Evolutionary conservation across 1,140 invertebrate species (phyloP).

Genomic region (Drosophila ananassae): DNA sequence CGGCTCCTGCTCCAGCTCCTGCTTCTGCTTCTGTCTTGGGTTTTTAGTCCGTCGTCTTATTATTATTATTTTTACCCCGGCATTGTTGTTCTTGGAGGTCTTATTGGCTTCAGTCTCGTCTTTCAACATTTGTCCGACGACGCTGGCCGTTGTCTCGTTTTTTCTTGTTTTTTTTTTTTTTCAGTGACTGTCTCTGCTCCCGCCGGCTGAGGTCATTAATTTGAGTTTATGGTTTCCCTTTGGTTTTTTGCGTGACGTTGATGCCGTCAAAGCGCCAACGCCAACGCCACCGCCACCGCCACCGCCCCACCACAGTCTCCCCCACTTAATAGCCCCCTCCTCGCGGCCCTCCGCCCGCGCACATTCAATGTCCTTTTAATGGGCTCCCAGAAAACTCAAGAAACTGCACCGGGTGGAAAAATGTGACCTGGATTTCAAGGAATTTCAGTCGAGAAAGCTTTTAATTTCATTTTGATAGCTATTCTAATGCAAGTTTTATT

Average conservation of each 20-base stretch:
- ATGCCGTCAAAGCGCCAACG: conserved; percentile 65
- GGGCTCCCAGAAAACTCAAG: conserved; percentile 31
- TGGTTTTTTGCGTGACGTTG: conserved; percentile 73
- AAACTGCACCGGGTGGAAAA: conserved; percentile 34
- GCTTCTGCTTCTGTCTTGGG: conserved; percentile 18
- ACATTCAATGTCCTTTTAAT: conserved; percentile 77
- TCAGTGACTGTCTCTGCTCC: neutral
- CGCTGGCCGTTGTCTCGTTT: conserved; percentile 15
- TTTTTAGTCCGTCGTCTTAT: conserved; percentile 20
- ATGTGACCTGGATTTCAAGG: conserved; percentile 6
- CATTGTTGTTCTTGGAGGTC: conserved; percentile 30
- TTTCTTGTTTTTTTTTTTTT: neutral
- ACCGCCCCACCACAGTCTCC: conserved; percentile 7
- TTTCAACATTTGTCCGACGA: conserved; percentile 43
- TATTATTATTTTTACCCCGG: conserved; percentile 37
- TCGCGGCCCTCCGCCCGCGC: conserved; percentile 23
- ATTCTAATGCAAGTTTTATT: too few relatives aligned
- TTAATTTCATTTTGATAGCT: neutral
- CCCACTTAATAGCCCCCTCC: neutral
- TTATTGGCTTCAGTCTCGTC: conserved; percentile 61
- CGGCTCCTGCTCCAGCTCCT: conserved; percentile 3
- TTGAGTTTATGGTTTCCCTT: conserved; percentile 83
- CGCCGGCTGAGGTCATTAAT: conserved; percentile 74
- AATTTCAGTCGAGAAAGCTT: conserved; percentile 1
- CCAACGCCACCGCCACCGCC: conserved; percentile 35